phyloP scores from a whole-genome alignment of 2,113 vertebrate genomes.

The Oenanthe oenanthe region DNA sequence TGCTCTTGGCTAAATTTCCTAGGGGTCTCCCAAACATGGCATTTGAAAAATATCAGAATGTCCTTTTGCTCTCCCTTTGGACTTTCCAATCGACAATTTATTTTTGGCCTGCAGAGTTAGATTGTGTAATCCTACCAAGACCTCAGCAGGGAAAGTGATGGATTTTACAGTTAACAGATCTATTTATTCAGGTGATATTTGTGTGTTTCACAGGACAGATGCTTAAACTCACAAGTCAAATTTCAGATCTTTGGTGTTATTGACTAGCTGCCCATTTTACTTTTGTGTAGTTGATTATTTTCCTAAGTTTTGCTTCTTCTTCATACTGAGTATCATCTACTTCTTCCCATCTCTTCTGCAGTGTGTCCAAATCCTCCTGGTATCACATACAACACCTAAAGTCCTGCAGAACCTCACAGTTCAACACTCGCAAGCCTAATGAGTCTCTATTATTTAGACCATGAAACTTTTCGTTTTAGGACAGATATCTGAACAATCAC shows the following conservation, averaged over 20 bases:
- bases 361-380: neutral
- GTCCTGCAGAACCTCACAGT: neutral
- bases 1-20: neutral
- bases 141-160: neutral
- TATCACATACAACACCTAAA: neutral
- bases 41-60: neutral
- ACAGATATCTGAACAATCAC: neutral
- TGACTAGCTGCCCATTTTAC: neutral
- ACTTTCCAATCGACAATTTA: neutral
- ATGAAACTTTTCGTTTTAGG: neutral
- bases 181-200: neutral
- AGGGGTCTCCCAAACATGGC: neutral
- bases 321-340: neutral
- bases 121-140: neutral
- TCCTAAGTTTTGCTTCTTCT: neutral
- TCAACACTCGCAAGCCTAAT: neutral
- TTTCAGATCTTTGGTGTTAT: neutral
- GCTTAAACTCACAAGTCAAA: neutral
- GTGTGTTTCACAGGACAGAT: neutral
- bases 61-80: neutral
- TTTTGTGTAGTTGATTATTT: neutral
- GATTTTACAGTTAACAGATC: neutral
- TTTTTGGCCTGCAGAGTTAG: neutral
- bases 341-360: neutral
- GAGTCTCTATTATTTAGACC: neutral